Conservation (phyloP, 2,888 invertebrate genomes). For the Drosophila tanythrix region DNA sequence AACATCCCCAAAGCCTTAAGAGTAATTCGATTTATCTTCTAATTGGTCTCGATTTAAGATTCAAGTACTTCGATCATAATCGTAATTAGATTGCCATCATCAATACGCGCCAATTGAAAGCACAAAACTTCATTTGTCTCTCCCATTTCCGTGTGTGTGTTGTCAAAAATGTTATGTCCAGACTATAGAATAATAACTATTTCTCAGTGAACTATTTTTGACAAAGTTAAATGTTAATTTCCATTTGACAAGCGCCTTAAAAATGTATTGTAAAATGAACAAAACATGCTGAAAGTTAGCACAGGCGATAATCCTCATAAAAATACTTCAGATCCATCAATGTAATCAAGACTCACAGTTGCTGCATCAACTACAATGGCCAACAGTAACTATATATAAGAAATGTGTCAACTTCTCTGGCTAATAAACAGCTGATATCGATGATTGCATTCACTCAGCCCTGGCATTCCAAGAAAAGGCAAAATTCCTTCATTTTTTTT, state of each 20-base stretch:
- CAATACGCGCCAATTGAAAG: neutral
- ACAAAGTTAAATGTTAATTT: neutral
- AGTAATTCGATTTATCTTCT: constrained; percentile 27
- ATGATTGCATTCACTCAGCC: constrained; percentile 8
- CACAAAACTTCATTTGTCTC: neutral
- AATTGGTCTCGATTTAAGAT: constrained; percentile 11
- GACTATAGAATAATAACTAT: neutral
- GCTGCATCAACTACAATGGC: neutral
- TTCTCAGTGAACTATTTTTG: neutral
- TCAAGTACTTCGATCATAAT: constrained; percentile 16
- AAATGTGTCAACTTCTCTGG: neutral
- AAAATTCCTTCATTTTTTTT: constrained; percentile 1
- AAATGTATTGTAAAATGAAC: neutral
- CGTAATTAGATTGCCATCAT: constrained; percentile 4
- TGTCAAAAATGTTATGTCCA: neutral
- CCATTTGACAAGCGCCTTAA: neutral
- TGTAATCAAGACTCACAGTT: neutral
- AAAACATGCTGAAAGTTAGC: neutral
- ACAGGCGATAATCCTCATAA: neutral
- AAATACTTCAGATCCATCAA: neutral
- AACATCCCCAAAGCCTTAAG: neutral
- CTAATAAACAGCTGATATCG: neutral
- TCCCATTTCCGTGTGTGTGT: neutral
- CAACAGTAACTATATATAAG: neutral
- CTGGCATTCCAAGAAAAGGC: neutral